Conservation (phyloP, 2,113 vertebrate genomes). For the Spermophilus dauricus region DNA sequence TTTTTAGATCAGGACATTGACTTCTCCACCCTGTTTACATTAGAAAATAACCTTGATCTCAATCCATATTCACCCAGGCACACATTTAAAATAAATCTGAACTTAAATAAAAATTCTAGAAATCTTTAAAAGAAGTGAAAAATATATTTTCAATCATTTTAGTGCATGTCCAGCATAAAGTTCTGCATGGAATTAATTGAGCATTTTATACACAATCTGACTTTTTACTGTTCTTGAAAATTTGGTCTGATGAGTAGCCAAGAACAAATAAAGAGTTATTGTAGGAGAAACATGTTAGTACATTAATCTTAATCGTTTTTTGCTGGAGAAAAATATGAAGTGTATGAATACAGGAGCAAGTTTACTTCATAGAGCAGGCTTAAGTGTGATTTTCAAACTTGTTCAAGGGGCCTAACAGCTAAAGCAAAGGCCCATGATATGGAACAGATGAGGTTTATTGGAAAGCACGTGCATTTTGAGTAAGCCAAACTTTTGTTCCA, state of each 20-base stretch:
- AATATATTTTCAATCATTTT: background rate
- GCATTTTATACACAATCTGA: background rate
- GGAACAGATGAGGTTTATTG: background rate
- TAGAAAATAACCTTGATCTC: background rate
- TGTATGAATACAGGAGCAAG: background rate
- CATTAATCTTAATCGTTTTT: constrained; percentile 20
- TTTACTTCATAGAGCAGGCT: background rate
- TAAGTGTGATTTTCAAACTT: background rate
- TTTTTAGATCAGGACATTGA: background rate
- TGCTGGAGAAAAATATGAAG: constrained; percentile 9
- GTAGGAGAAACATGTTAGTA: background rate
- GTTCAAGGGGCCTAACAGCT: background rate
- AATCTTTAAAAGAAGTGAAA: constrained; percentile 36
- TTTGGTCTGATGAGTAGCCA: background rate
- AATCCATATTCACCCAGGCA: background rate
- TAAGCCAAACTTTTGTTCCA: background rate
- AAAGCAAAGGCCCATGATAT: background rate
- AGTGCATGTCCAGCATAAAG: background rate
- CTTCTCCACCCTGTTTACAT: background rate
- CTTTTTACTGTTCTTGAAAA: background rate
- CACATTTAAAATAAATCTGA: constrained; percentile 3
- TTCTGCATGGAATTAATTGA: background rate
- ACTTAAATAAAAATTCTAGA: constrained; percentile 34
- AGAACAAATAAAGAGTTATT: background rate
- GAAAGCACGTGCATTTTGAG: background rate